These are phyloP conservation scores for Chroicocephalus ridibundus DNA, from an alignment of 2,113 vertebrate species.

Conservation along the genomic window DNA sequence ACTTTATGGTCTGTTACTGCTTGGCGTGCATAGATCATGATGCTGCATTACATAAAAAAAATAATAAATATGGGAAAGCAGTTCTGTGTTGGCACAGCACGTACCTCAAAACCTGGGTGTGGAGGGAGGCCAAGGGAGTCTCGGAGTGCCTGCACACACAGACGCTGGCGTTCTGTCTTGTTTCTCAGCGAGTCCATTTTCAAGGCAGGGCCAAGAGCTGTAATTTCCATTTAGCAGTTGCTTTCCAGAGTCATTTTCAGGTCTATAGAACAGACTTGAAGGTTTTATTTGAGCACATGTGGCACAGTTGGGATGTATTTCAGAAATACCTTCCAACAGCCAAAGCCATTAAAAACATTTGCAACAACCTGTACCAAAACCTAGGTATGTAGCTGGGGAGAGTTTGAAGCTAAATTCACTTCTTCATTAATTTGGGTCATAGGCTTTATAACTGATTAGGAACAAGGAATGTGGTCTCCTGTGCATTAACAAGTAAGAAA, in stretches of 20 bases:
- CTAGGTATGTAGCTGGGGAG: neutral
- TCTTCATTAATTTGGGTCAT: neutral
- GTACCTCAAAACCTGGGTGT: neutral
- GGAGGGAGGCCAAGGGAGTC: neutral
- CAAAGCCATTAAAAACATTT: neutral
- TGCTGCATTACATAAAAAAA: neutral
- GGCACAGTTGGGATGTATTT: neutral
- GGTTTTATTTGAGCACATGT: neutral
- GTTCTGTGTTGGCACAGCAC: neutral
- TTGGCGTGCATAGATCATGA: neutral
- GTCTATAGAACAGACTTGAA: neutral
- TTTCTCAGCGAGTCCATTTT: neutral
- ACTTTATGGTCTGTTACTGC: neutral
- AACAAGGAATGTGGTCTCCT: neutral
- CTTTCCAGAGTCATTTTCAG: slow-evolving; percentile 16
- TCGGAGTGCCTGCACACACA: neutral
- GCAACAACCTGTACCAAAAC: neutral
- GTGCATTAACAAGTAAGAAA: neutral
- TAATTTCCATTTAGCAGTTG: neutral
- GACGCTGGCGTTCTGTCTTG: neutral
- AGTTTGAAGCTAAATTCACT: neutral
- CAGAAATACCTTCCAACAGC: neutral
- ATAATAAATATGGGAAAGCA: neutral
- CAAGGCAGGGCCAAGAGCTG: neutral
- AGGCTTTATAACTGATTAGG: neutral